Base-by-base conservation (phyloP, 2,888 invertebrate genomes). In the Troides oblongomaculatus region DNA sequence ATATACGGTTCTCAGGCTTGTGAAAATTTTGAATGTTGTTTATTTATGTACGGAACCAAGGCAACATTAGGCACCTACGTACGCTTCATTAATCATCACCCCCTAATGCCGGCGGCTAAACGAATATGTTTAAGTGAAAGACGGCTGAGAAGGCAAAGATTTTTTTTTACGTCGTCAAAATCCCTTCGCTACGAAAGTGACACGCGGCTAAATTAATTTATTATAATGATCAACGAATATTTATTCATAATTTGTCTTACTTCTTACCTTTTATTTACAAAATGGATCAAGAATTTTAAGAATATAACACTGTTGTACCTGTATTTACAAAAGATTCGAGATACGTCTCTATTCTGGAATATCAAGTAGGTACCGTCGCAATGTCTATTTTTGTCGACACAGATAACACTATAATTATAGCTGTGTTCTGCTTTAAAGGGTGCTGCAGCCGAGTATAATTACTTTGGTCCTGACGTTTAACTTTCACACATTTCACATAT, bases 11-110 rank as follows among this genome's bases (percentile, higher is more conserved):
- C 50, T 18, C 2, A 14, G 5, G 4, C 50, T 50, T 50, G 79
- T 79, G 80, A 79, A 79, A 79, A 82, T 84, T 83, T 81, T 76
- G 81, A 81, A 79, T 81, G 75, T 80, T 82, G 82, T 84, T 87
- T 87, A 88, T 88, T 86, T 87, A 86, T 82, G 79, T 78, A 82
- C 79, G 77, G 81, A 78, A 82, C 81, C 81, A 83, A 82, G 83
- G 80, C 78, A 79, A 82, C 77, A 77, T 74, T 75, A 77, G 77
- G 78, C 77, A 78, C 76, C 79, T 79, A 79, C 78, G 78, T 80
- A 81, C 78, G 85, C 76, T 87, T 85, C 89, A 91, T 92, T 89
- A 89, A 90, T 92, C 91, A 92, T 87, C 84, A 77, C 84, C 86
- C 85, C 80, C 79, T 85, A 87, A 87, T 83, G 83, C 85, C 81